phyloP scores from a whole-genome alignment of 2,113 vertebrate species.

The Halcyon senegalensis region DNA sequence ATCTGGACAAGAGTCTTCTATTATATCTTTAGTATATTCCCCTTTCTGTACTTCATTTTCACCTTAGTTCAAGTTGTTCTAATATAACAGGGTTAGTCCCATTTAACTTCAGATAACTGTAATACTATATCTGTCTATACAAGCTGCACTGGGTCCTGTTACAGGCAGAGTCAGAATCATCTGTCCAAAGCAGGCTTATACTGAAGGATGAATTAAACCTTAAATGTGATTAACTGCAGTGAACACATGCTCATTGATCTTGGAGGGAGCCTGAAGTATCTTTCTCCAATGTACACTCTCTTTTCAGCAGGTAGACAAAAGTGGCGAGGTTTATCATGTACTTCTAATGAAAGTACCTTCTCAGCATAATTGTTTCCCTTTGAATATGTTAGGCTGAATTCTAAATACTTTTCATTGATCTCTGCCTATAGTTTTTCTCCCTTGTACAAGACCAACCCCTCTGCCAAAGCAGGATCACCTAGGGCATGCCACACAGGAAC shows the following conservation, averaged over 20 bases:
- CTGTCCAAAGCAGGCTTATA: background rate
- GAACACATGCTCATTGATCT: background rate
- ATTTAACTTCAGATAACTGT: background rate
- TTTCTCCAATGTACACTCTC: background rate
- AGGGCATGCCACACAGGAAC: too few relatives aligned
- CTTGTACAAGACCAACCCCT: background rate
- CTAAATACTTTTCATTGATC: background rate
- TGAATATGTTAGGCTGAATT: background rate
- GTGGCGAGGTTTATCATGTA: rapidly evolving
- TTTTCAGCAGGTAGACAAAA: background rate
- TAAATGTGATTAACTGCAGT: background rate
- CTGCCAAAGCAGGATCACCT: too few relatives aligned
- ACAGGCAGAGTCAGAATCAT: background rate
- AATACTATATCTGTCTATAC: background rate
- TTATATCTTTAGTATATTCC: background rate
- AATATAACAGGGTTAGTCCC: background rate
- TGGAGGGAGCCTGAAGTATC: background rate
- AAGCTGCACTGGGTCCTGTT: background rate
- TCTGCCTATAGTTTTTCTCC: background rate
- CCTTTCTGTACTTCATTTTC: background rate
- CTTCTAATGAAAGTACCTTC: background rate
- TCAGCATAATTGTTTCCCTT: background rate
- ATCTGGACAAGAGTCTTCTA: background rate
- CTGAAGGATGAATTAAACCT: background rate
- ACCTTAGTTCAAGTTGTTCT: background rate